These are phyloP conservation scores for Orthonevra nobilis DNA, from an alignment of 2,888 invertebrate species.

Conservation along the genomic window DNA sequence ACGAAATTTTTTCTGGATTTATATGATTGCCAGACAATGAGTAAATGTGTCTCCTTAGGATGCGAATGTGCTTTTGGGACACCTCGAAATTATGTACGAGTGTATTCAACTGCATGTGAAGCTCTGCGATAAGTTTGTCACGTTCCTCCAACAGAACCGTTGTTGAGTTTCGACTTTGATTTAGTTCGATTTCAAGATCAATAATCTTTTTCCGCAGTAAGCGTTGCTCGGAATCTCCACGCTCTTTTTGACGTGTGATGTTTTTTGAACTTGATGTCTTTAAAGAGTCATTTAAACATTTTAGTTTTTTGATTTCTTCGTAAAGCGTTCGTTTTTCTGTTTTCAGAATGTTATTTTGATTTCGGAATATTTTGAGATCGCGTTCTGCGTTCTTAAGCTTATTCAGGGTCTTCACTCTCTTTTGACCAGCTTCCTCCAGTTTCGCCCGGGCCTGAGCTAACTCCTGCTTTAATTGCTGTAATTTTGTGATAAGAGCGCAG, in stretches of 20 bases:
- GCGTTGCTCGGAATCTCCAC: conserved; percentile 76
- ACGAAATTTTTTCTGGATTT: not conserved
- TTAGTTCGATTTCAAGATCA: conserved; percentile 78
- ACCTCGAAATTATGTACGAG: conserved; percentile 78
- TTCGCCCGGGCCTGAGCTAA: conserved; percentile 73
- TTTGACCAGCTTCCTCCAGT: conserved; percentile 76
- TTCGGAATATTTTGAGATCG: conserved; percentile 77
- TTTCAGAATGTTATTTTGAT: conserved; percentile 76
- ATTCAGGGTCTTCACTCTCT: conserved; percentile 74
- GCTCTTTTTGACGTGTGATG: conserved; percentile 77
- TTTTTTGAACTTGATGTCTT: conserved; percentile 75
- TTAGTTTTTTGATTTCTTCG: conserved; percentile 74
- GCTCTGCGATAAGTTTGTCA: conserved; percentile 77
- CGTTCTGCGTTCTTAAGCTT: conserved; percentile 76
- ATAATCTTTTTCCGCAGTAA: conserved; percentile 77
- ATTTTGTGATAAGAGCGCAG: conserved; percentile 74
- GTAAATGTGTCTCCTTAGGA: conserved; percentile 77
- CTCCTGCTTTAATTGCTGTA: conserved; percentile 74
- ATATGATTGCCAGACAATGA: conserved; percentile 68
- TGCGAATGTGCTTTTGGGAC: conserved; percentile 79
- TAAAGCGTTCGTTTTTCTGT: conserved; percentile 75
- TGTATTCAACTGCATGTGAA: conserved; percentile 77
- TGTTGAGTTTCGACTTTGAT: conserved; percentile 77
- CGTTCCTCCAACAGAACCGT: conserved; percentile 77
- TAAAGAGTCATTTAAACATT: conserved; percentile 75